Evolutionary conservation across 2,888 invertebrate genomes (phyloP).

Genomic region (Andrena minutula): DNA sequence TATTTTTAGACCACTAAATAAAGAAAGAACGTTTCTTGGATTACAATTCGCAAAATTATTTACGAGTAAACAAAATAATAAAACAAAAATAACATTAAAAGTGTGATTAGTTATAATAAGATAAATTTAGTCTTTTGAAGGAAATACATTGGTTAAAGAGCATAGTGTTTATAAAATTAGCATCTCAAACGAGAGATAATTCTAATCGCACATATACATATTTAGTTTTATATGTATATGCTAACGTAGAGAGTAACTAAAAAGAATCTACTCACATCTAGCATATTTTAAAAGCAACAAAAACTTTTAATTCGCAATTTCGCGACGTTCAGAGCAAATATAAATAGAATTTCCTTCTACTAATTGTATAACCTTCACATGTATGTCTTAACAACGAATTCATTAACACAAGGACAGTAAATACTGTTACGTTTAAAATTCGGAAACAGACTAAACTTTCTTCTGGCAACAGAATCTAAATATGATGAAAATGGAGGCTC

Average conservation of each 20-base stretch:
- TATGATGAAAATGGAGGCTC: not conserved
- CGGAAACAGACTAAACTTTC: not conserved
- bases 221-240: not conserved
- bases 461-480: slow-evolving; percentile 5
- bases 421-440: not conserved
- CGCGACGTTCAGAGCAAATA: not conserved
- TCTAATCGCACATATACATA: not conserved
- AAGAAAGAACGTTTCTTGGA: slow-evolving; percentile 1
- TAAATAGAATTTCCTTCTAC: not conserved
- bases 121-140: not conserved
- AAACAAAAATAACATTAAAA: slow-evolving; percentile 12
- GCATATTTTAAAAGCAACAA: not conserved
- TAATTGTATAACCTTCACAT: slow-evolving; percentile 10
- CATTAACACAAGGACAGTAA: not conserved
- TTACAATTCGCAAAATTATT: slow-evolving; percentile 29
- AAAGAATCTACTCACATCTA: not conserved
- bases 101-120: not conserved
- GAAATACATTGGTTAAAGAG: slow-evolving; percentile 6
- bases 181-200: not conserved
- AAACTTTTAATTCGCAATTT: not conserved
- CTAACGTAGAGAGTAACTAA: not conserved
- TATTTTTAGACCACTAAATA: slow-evolving; percentile 51
- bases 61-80: slow-evolving; percentile 1
- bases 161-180: not conserved
- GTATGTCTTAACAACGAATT: not conserved